Evolutionary conservation across 2,888 invertebrate species (phyloP).

Genomic region (Globia sparganii): DNA sequence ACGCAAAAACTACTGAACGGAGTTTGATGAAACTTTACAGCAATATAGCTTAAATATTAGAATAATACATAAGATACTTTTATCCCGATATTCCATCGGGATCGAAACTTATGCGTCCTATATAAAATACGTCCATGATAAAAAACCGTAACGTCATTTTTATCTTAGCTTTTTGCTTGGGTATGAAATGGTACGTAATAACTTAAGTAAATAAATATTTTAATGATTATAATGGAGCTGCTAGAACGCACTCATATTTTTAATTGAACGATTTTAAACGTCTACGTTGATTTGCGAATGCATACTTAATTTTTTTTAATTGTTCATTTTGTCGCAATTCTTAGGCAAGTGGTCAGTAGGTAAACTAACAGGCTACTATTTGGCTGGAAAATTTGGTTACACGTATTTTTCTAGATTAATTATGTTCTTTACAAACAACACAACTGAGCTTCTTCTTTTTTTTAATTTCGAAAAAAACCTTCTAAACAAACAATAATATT

Average conservation of each 20-base stretch:
- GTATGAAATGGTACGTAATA: not conserved
- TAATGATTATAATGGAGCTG: not conserved
- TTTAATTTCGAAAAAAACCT: not conserved
- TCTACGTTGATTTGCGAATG: slow-evolving; percentile 22
- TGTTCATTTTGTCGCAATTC: slow-evolving; percentile 21
- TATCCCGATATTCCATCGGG: too few species aligned
- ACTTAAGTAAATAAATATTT: slow-evolving; percentile 14
- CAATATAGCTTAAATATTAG: too few species aligned
- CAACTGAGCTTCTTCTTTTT: not conserved
- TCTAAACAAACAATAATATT: not conserved
- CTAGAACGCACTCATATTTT: slow-evolving; percentile 22
- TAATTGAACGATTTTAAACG: slow-evolving; percentile 21
- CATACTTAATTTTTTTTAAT: slow-evolving; percentile 26
- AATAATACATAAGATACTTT: too few species aligned
- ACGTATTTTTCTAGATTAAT: not conserved
- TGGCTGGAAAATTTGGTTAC: not conserved
- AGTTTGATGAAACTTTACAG: too few species aligned
- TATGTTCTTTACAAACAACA: slow-evolving; percentile 10
- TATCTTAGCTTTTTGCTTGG: slow-evolving; percentile 10
- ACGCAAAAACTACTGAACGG: too few species aligned
- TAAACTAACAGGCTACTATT: slow-evolving; percentile 20
- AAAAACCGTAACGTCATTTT: slow-evolving; percentile 24
- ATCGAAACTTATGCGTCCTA: too few species aligned
- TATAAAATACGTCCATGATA: slow-evolving; percentile 16
- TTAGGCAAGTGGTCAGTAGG: slow-evolving; percentile 45